A percentile compares a stretch with the other conserved stretches of the same genome.
Conservation (phyloP, 2,113 vertebrate genomes). For the Corynorhinus townsendii region DNA sequence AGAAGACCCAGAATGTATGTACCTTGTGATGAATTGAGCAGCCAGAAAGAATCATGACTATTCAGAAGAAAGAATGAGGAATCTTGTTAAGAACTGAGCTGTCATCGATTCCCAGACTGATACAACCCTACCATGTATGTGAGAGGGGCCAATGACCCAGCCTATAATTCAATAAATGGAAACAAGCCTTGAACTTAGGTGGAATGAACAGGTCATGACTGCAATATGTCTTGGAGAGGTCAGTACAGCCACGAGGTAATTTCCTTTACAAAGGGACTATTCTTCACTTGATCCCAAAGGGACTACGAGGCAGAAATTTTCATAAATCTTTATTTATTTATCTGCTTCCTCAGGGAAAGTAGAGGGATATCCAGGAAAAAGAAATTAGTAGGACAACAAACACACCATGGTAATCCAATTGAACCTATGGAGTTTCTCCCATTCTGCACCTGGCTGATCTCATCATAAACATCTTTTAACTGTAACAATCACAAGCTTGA, state of each 20-base stretch:
- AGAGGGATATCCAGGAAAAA: background rate
- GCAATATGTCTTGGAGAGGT: background rate
- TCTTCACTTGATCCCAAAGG: slow-evolving; percentile 12
- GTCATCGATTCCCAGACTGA: background rate
- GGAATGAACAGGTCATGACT: background rate
- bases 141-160: background rate
- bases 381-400: background rate
- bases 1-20: slow-evolving; percentile 33
- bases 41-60: slow-evolving; percentile 24
- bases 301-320: background rate
- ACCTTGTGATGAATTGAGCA: slow-evolving; percentile 35
- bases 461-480: background rate
- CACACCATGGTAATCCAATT: background rate
- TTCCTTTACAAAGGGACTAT: background rate
- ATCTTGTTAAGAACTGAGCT: slow-evolving; percentile 16
- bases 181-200: background rate
- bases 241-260: background rate
- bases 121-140: background rate
- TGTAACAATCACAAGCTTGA: background rate
- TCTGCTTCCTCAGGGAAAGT: background rate
- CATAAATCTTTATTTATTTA: slow-evolving; percentile 14
- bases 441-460: background rate
- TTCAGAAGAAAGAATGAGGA: slow-evolving; percentile 29
- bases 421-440: background rate
- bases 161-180: slow-evolving; percentile 38